Conservation (phyloP, 2,797 vertebrate species). For the Poliocrania exsul region DNA sequence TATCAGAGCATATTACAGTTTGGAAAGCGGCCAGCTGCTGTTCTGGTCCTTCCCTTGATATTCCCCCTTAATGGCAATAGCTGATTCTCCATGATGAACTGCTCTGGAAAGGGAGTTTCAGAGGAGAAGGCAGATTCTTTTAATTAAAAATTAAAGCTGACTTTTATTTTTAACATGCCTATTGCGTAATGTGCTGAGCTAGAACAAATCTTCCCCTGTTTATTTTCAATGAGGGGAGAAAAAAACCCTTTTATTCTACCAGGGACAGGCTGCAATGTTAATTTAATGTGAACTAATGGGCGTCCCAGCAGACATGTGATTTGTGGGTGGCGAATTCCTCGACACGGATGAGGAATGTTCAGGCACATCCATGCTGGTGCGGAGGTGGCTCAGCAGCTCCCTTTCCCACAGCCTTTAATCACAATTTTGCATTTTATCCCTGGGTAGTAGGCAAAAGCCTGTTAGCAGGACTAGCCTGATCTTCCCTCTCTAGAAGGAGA, state of each 20-base stretch:
- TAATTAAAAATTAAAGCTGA: constrained; percentile 53
- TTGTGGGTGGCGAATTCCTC: constrained; percentile 73
- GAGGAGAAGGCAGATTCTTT: constrained; percentile 17
- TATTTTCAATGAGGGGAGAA: background rate
- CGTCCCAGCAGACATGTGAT: constrained; percentile 56
- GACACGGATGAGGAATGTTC: background rate
- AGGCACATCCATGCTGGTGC: background rate
- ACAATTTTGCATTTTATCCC: background rate
- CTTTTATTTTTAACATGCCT: constrained; percentile 33
- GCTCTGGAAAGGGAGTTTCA: background rate
- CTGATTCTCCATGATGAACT: background rate
- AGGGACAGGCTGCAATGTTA: constrained; percentile 31
- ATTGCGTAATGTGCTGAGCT: constrained; percentile 26
- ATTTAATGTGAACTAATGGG: constrained; percentile 61
- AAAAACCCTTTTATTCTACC: constrained; percentile 5
- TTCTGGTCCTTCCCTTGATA: background rate
- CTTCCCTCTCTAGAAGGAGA: background rate
- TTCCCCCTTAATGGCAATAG: background rate
- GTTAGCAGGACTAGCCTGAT: background rate
- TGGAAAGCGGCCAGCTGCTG: background rate
- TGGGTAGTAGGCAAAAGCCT: background rate
- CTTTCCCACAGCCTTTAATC: background rate
- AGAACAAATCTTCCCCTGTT: constrained; percentile 39
- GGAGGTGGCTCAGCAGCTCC: constrained; percentile 19
- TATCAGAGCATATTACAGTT: background rate